phyloP scores from a whole-genome alignment of 2,888 invertebrate genomes.

The Steinernema scapterisci region DNA sequence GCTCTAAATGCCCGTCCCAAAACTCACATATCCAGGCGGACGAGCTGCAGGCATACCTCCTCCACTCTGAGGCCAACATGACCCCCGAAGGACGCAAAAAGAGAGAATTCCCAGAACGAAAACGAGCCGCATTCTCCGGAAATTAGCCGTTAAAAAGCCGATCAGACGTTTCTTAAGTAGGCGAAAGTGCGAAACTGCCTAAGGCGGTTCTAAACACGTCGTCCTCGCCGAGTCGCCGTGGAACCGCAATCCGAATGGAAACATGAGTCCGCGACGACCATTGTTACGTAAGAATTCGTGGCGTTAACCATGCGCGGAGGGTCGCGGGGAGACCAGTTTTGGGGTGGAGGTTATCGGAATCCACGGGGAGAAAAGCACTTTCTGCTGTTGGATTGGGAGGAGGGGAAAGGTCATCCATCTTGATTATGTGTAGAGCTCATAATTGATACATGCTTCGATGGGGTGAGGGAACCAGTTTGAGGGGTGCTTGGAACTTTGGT shows the following conservation, averaged over 20 bases:
- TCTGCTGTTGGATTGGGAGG: neutral
- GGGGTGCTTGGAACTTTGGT: no score
- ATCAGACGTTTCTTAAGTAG: conserved; percentile 9
- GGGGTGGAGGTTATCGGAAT: neutral
- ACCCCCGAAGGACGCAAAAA: neutral
- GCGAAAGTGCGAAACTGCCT: neutral
- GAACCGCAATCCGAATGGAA: conserved; percentile 19
- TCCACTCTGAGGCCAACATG: neutral
- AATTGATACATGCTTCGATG: neutral
- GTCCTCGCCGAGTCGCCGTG: neutral
- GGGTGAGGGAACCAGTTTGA: no score
- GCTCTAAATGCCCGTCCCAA: neutral
- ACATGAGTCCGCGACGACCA: neutral
- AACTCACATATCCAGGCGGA: conserved; percentile 19
- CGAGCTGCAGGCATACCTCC: neutral
- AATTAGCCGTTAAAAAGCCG: no score
- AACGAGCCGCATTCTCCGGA: neutral
- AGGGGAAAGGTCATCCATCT: conserved; percentile 7
- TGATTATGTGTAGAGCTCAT: neutral
- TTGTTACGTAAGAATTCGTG: conserved; percentile 7
- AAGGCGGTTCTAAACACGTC: conserved; percentile 13
- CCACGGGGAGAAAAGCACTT: neutral
- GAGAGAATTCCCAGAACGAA: neutral
- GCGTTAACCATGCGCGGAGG: no score
- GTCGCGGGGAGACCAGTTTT: neutral